Percentiles rank a stretch among this genome's conserved stretches.
Conservation (phyloP, 1,140 invertebrate genomes). For the Phocides pigmalion region DNA sequence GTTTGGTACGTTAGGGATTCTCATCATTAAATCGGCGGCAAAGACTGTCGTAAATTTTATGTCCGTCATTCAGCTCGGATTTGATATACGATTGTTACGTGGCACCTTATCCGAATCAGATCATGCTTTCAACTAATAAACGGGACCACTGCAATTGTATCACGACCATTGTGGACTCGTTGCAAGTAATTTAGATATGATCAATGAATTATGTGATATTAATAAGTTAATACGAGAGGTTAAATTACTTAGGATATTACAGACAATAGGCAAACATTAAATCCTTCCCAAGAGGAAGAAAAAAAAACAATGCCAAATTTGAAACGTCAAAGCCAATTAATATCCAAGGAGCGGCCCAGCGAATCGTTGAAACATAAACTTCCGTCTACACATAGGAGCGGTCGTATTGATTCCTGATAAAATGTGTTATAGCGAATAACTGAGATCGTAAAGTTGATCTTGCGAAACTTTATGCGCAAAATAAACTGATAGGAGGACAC, state of each 20-base stretch:
- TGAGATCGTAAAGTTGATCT: conserved; percentile 32
- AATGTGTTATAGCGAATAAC: conserved; percentile 20
- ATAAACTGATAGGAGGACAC: conserved; percentile 32
- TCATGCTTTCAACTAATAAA: not conserved
- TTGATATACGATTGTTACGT: conserved; percentile 27
- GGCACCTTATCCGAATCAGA: conserved; percentile 14
- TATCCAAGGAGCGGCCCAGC: conserved; percentile 41
- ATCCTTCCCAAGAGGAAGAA: conserved; percentile 21
- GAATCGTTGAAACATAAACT: conserved; percentile 37
- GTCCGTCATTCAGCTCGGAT: conserved; percentile 36
- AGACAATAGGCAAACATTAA: not conserved
- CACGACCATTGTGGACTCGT: not conserved
- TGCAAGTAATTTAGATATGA: no score
- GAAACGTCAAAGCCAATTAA: conserved; percentile 52
- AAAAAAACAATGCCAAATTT: conserved; percentile 39
- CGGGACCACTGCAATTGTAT: not conserved
- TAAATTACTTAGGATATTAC: not conserved
- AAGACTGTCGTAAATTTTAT: conserved; percentile 37
- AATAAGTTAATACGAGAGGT: no score
- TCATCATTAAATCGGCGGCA: conserved; percentile 38
- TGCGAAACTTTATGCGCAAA: conserved; percentile 38
- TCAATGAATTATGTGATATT: not conserved
- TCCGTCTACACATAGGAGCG: conserved; percentile 35
- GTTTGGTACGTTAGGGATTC: conserved; percentile 28
- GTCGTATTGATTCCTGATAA: conserved; percentile 29